Evolutionary conservation across 2,113 vertebrate species (phyloP).

Genomic region (Reinhardtius hippoglossoides): DNA sequence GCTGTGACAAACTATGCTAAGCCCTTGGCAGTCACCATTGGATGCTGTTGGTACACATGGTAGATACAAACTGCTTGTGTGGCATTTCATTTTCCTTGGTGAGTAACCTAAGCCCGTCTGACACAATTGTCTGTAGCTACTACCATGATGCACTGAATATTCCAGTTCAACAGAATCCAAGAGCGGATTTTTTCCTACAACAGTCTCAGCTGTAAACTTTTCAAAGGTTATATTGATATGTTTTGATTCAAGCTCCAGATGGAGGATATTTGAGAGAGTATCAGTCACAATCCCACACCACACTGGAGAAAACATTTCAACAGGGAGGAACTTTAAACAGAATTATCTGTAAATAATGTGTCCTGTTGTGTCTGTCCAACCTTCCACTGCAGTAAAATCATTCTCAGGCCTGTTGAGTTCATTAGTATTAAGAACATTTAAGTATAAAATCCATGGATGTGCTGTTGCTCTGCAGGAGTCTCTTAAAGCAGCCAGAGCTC

Average conservation of each 20-base stretch:
- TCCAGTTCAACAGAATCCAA: conserved; percentile 1
- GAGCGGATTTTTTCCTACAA: conserved; percentile 31
- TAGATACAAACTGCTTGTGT: neutral
- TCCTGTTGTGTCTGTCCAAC: neutral
- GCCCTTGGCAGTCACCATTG: neutral
- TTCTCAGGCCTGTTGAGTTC: neutral
- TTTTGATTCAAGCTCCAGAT: conserved; percentile 64
- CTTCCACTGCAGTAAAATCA: conserved; percentile 1
- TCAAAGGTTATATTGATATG: conserved; percentile 30
- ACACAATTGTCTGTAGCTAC: neutral
- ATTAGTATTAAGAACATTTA: neutral
- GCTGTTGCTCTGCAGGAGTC: conserved; percentile 52
- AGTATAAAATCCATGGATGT: neutral
- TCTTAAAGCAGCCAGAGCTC: conserved; percentile 46
- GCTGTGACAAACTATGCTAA: neutral
- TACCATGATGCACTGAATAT: neutral
- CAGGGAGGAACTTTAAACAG: neutral
- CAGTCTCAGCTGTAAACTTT: conserved; percentile 15
- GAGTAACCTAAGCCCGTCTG: neutral
- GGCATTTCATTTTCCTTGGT: neutral
- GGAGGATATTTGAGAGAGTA: conserved; percentile 22
- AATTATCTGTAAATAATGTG: neutral
- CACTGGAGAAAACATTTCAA: conserved; percentile 33
- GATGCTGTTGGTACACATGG: too few relatives aligned
- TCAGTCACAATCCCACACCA: conserved; percentile 29